Percentiles rank a stretch among this genome's conserved stretches.
phyloP scores from a whole-genome alignment of 2,797 vertebrate species.

The Rhincodon typus region DNA sequence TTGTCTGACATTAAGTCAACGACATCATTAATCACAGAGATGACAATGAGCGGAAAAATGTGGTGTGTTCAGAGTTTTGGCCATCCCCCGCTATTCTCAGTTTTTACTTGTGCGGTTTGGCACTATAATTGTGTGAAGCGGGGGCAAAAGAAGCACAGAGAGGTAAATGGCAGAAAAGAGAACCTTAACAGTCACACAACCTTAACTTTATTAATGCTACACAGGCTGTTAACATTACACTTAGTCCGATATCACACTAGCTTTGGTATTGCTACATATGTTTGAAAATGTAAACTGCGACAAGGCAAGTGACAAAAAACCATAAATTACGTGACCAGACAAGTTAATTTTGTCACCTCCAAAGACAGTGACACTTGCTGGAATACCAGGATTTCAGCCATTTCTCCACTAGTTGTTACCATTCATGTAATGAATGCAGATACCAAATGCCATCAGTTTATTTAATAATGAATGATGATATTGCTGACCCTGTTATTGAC shows the following conservation, averaged over 20 bases:
- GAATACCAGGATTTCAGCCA: neutral
- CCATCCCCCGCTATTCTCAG: neutral
- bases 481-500: neutral
- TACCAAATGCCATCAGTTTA: neutral
- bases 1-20: slow-evolving; percentile 91
- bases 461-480: neutral
- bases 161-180: neutral
- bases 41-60: slow-evolving; percentile 98
- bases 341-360: neutral
- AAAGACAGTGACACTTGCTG: neutral
- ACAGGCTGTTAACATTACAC: neutral
- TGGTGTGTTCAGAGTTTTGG: slow-evolving; percentile 49
- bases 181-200: neutral
- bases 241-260: slow-evolving; percentile 40
- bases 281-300: neutral
- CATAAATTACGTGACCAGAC: neutral
- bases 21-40: slow-evolving; percentile 78
- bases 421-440: neutral
- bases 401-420: neutral
- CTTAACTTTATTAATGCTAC: slow-evolving; percentile 9
- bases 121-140: neutral
- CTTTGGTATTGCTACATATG: neutral
- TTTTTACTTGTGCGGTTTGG: neutral
- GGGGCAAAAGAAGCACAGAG: neutral
- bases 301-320: neutral